Evolutionary conservation across 2,797 vertebrate species (phyloP), one percentile per base, ranked within the genome.

Genomic region (Rhinatrema bivittatum): DNA sequence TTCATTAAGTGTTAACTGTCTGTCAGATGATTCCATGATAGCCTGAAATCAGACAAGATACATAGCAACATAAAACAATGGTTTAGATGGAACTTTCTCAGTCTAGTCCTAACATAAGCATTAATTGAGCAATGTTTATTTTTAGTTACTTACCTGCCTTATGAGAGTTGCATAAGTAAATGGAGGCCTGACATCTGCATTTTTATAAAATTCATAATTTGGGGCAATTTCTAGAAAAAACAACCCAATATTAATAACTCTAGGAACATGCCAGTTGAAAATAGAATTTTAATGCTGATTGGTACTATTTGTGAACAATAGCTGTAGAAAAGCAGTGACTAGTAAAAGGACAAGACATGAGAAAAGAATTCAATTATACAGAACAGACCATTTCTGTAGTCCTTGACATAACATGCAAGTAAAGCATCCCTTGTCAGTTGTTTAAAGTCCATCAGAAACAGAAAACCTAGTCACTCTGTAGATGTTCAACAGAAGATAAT

Each of bases 141-240:
- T 85, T 81, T 84, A 84, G 81, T 72, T 76, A 86, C 95, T 91
- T 87, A 98, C 95, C 94, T 98, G 95, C 84, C 95, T 95, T 89
- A 98, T 98, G 88, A 98, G 95, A 79, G 95, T 97, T 90, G 95
- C 95, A 87, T 98, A 98, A 85, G 95, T 98, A 87, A 98, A 98
- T 45, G 95, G 95, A 71, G 95, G 95, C 76, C 95, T 93, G 83
- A 98, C 95, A 81, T 98, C 95, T 70, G 95, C 95, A 60, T 97
- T 98, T 87, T 97, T 98, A 91, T 98, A 98, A 91, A 98, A 98
- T 83, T 98, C 95, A 37, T 98, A 98, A 86, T 98, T 98, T 69
- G 94, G 95, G 84, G 95, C 95, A 68, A 98, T 98, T 86, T 98
- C 95, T 96, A 87, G 54, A 87, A 87, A 82, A 84, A 81, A 42